Evolutionary conservation across 2,113 vertebrate genomes (phyloP).

Genomic region (Micromys minutus): DNA sequence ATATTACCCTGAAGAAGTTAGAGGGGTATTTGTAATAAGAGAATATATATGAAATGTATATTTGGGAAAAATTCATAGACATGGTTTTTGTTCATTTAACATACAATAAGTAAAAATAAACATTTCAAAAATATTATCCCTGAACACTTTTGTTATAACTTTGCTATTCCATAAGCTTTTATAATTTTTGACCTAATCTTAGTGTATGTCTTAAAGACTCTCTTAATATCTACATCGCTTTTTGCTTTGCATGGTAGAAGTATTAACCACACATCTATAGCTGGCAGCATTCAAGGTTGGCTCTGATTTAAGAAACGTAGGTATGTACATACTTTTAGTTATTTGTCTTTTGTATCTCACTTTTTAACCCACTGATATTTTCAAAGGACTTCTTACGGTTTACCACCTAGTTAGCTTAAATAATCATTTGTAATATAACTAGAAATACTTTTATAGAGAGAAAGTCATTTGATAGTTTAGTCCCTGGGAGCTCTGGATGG

Average conservation of each 20-base stretch:
- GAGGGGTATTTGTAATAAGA: too few species aligned
- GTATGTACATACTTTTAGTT: neutral
- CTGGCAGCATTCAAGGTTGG: neutral
- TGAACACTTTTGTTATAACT: neutral
- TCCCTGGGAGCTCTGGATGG: too few species aligned
- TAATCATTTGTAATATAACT: slow-evolving; percentile 11
- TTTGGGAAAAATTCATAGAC: neutral
- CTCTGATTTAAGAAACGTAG: neutral
- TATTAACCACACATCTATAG: neutral
- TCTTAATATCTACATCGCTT: neutral
- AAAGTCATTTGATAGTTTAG: neutral
- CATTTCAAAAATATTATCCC: neutral
- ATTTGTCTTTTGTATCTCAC: neutral
- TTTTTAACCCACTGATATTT: neutral
- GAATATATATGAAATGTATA: neutral
- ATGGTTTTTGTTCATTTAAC: neutral
- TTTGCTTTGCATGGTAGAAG: neutral
- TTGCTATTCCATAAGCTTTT: neutral
- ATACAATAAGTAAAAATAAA: neutral
- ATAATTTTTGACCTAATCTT: neutral
- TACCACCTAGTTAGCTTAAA: neutral
- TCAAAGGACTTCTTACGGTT: neutral
- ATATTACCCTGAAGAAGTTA: neutral
- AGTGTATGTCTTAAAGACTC: neutral
- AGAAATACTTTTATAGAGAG: slow-evolving; percentile 11